Conservation (phyloP, 2,888 invertebrate genomes). For the Drymonia ruficornis region DNA sequence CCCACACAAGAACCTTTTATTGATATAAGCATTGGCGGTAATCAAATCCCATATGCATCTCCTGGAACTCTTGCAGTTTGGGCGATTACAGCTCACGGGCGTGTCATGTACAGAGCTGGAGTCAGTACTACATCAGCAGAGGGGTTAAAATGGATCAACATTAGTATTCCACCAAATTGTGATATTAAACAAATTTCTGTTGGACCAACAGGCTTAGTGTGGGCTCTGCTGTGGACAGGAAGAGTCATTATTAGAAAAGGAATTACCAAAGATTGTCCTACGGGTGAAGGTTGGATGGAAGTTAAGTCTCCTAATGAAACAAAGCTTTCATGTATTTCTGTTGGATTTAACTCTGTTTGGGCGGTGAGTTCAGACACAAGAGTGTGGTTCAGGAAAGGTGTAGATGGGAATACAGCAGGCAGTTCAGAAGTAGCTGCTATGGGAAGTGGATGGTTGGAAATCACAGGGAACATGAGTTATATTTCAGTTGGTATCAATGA, state of each 20-base stretch:
- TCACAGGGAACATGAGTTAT: conserved; percentile 93
- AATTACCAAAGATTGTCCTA: conserved; percentile 90
- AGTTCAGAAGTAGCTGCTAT: conserved; percentile 90
- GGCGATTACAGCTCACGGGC: conserved; percentile 96
- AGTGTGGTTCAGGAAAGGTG: conserved; percentile 94
- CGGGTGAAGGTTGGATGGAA: conserved; percentile 91
- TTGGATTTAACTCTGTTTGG: conserved; percentile 92
- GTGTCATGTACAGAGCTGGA: conserved; percentile 94
- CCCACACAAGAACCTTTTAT: conserved; percentile 97
- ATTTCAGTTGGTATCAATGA: conserved; percentile 95
- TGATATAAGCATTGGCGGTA: conserved; percentile 95
- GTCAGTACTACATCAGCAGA: conserved; percentile 93
- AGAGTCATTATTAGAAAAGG: conserved; percentile 92
- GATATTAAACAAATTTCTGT: conserved; percentile 95
- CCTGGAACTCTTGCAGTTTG: conserved; percentile 93
- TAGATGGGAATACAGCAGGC: conserved; percentile 89
- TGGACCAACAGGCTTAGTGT: conserved; percentile 93
- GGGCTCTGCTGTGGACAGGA: conserved; percentile 94
- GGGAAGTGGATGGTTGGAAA: conserved; percentile 95
- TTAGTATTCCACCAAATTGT: conserved; percentile 90
- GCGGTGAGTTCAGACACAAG: conserved; percentile 92
- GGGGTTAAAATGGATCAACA: conserved; percentile 93
- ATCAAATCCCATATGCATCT: conserved; percentile 90
- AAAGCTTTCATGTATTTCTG: conserved; percentile 90
- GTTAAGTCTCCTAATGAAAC: conserved; percentile 89